Conservation (phyloP, 2,797 vertebrate species). For the Darevskia mixta region DNA sequence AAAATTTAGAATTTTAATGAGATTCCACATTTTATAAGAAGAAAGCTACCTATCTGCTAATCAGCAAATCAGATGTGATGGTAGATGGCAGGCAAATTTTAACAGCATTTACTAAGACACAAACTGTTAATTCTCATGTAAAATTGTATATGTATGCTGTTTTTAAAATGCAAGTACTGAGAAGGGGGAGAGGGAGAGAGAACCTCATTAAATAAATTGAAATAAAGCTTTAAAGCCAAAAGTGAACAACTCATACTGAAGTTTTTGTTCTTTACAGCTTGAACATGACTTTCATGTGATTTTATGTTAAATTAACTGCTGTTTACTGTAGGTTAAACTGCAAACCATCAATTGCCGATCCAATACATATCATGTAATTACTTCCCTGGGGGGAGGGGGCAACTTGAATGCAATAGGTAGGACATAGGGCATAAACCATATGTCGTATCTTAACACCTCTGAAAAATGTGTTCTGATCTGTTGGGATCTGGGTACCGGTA, state of each 20-base stretch:
- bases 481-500: background rate
- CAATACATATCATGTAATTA: background rate
- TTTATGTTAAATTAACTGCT: background rate
- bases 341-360: constrained; percentile 15
- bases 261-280: constrained; percentile 49
- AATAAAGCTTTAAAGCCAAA: constrained; percentile 65
- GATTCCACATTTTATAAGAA: constrained; percentile 2
- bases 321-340: constrained; percentile 43
- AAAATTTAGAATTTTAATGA: background rate
- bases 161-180: constrained; percentile 36
- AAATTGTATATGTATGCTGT: background rate
- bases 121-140: constrained; percentile 54
- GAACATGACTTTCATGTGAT: background rate
- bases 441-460: background rate
- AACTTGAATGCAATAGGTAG: background rate
- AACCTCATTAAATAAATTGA: background rate
- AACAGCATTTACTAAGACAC: background rate
- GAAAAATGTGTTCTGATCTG: background rate
- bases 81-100: constrained; percentile 32
- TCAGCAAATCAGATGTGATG: accelerated
- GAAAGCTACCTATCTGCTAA: background rate
- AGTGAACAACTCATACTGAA: background rate
- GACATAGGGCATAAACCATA: background rate
- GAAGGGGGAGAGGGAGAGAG: background rate
- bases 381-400: too few relatives aligned